These are phyloP conservation scores for Bubo bubo DNA, from an alignment of 2,113 vertebrate genomes.

Conservation along the genomic window DNA sequence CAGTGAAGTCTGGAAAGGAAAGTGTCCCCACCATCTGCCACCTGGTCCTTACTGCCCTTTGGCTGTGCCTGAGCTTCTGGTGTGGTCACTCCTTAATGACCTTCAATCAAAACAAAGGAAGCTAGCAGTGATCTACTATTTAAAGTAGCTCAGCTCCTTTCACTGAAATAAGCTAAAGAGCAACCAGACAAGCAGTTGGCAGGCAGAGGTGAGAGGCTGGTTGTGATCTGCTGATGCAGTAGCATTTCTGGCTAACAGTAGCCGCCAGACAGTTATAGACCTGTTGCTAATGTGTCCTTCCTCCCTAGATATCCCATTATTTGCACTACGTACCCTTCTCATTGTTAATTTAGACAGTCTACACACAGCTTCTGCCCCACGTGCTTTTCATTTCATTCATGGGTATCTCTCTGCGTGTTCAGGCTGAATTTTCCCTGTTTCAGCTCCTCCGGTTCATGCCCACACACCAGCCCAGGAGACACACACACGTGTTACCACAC, in stretches of 20 bases:
- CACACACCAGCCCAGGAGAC: not conserved
- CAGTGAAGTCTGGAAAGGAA: not conserved
- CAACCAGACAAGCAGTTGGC: not conserved
- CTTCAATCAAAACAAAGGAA: slow-evolving; percentile 23
- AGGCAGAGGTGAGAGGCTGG: not conserved
- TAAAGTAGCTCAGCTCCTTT: not conserved
- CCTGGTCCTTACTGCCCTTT: not conserved
- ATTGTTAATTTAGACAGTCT: not conserved
- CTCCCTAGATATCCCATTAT: not conserved
- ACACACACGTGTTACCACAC: accelerated
- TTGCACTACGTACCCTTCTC: not conserved
- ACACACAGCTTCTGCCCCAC: not conserved
- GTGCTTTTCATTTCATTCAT: not conserved
- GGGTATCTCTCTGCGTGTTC: not conserved
- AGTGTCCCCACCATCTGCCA: slow-evolving; percentile 1
- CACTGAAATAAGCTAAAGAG: not conserved
- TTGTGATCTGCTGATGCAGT: not conserved
- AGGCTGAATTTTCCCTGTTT: not conserved
- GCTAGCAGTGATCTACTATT: not conserved
- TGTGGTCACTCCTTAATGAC: slow-evolving; percentile 22
- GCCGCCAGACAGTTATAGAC: not conserved
- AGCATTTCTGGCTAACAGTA: not conserved
- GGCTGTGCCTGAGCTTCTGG: not conserved
- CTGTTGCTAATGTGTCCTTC: not conserved
- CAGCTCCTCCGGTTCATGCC: not conserved